Percentiles rank a stretch among this genome's conserved stretches.
phyloP scores from a whole-genome alignment of 2,888 invertebrate genomes.

The Cheilosia impressa region DNA sequence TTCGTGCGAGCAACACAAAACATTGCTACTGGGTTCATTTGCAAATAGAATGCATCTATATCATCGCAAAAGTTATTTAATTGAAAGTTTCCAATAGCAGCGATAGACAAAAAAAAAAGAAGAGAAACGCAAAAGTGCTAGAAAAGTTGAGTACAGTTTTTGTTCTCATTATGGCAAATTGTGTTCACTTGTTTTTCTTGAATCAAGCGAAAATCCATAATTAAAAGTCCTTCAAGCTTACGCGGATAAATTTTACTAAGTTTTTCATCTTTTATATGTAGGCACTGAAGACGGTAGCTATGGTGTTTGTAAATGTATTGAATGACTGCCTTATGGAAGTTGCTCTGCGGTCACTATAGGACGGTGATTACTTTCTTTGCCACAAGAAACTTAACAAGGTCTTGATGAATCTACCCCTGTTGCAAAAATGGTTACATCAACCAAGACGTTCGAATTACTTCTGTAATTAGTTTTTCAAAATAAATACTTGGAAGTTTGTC shows the following conservation, averaged over 20 bases:
- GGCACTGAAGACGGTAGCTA: constrained; percentile 11
- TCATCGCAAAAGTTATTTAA: constrained; percentile 63
- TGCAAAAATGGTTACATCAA: constrained; percentile 39
- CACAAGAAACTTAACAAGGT: constrained; percentile 51
- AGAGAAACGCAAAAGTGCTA: constrained; percentile 30
- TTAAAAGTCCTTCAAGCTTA: constrained; percentile 72
- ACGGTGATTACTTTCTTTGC: constrained; percentile 58
- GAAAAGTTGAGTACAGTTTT: constrained; percentile 58
- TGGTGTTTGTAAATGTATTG: constrained; percentile 59
- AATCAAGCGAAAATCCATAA: constrained; percentile 68
- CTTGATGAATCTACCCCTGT: constrained; percentile 49
- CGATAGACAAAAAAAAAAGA: background rate
- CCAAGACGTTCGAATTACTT: constrained; percentile 64
- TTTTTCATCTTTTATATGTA: constrained; percentile 47
- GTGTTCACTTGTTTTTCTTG: constrained; percentile 68
- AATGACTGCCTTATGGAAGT: constrained; percentile 41
- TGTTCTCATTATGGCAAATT: constrained; percentile 55
- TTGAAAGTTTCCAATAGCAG: constrained; percentile 65
- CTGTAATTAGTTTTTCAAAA: constrained; percentile 65
- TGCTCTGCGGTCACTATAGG: constrained; percentile 56
- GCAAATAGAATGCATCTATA: constrained; percentile 61
- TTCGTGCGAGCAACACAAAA: constrained; percentile 24
- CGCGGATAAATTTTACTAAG: constrained; percentile 46
- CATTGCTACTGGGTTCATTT: constrained; percentile 40
- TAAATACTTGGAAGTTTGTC: constrained; percentile 56